Evolutionary conservation across 2,113 vertebrate species (phyloP).

Genomic region (Tetraodon nigroviridis): DNA sequence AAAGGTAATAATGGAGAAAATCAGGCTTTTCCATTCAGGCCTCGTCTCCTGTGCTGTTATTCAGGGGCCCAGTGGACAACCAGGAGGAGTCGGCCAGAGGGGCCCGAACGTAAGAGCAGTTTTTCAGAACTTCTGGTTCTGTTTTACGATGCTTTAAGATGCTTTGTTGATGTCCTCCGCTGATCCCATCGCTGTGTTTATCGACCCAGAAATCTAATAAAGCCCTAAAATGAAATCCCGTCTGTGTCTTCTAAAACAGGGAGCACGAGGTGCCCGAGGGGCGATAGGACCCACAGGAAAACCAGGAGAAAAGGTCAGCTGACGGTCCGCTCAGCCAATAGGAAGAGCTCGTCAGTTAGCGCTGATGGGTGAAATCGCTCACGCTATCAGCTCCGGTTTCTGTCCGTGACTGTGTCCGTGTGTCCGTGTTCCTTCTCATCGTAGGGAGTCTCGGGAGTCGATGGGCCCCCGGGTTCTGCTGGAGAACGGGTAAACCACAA

Average conservation of each 20-base stretch:
- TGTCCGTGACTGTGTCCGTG: background rate
- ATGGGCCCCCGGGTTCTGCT: slow-evolving; percentile 86
- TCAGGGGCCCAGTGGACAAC: slow-evolving; percentile 88
- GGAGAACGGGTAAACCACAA: slow-evolving; percentile 94
- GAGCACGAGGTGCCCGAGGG: slow-evolving; percentile 87
- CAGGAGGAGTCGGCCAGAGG: slow-evolving; percentile 86
- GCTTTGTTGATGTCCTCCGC: background rate
- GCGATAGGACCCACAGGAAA: slow-evolving; percentile 91
- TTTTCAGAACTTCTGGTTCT: background rate
- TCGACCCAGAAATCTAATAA: background rate
- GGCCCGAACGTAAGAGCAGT: slow-evolving; percentile 87
- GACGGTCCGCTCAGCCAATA: slow-evolving; percentile 10
- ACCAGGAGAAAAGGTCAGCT: slow-evolving; percentile 89
- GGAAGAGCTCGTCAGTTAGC: background rate
- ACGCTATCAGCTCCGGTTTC: background rate
- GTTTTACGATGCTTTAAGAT: too few species aligned
- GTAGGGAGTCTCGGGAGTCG: slow-evolving; percentile 89
- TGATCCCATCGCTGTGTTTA: background rate
- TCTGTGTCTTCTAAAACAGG: slow-evolving; percentile 65
- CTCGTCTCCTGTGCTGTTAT: slow-evolving; percentile 13
- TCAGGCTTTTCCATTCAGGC: background rate
- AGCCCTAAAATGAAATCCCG: background rate
- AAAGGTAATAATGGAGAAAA: background rate
- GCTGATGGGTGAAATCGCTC: background rate
- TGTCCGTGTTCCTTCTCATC: slow-evolving; percentile 3